Conservation (phyloP, 2,888 invertebrate genomes). For the Melikaiella ostensackeni region DNA sequence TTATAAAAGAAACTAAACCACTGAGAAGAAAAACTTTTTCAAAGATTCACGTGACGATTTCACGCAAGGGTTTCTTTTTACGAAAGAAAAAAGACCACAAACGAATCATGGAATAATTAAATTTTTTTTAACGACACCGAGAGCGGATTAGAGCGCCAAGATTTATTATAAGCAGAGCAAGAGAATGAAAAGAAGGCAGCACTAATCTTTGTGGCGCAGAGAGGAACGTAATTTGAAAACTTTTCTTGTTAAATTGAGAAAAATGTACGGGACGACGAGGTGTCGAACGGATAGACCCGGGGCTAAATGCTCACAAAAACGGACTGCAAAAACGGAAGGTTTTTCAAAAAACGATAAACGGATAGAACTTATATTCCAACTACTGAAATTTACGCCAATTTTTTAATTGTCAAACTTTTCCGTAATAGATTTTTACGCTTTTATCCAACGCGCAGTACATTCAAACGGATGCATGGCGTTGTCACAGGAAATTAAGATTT, state of each 20-base stretch:
- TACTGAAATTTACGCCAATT: background rate
- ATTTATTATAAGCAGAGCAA: constrained; percentile 52
- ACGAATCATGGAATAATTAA: background rate
- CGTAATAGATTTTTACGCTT: background rate
- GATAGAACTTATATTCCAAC: constrained; percentile 47
- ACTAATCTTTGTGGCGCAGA: constrained; percentile 49
- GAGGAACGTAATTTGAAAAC: constrained; percentile 71
- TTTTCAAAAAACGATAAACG: constrained; percentile 54
- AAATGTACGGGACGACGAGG: constrained; percentile 58
- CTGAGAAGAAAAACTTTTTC: background rate
- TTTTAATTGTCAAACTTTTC: constrained; percentile 31
- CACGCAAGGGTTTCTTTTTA: background rate
- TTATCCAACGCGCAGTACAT: background rate
- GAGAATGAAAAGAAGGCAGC: constrained; percentile 49
- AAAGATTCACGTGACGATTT: background rate
- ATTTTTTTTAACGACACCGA: constrained; percentile 6
- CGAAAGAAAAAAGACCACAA: background rate
- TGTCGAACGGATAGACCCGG: constrained; percentile 45
- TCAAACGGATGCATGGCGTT: background rate
- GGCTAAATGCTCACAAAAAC: constrained; percentile 53
- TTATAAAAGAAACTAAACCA: background rate
- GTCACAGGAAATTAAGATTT: constrained; percentile 24
- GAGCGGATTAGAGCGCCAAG: constrained; percentile 20
- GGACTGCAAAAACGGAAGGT: constrained; percentile 45
- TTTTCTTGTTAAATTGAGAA: constrained; percentile 73